These are phyloP conservation scores for Oedothorax gibbosus DNA, from an alignment of 1,140 invertebrate species.

Conservation along the genomic window DNA sequence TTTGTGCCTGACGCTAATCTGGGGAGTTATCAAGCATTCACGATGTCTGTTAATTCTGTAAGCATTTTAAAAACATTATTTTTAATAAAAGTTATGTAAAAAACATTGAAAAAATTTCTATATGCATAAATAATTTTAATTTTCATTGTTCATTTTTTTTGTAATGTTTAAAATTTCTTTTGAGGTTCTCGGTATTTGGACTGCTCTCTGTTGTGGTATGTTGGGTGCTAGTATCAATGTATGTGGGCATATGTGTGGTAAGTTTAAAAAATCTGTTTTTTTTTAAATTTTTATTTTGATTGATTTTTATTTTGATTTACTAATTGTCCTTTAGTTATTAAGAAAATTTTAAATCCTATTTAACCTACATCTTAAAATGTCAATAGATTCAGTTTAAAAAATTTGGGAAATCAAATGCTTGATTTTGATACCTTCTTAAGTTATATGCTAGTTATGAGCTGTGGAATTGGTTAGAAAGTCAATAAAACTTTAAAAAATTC, in stretches of 20 bases:
- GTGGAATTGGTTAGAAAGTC: too few relatives aligned
- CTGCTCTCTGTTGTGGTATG: constrained; percentile 90
- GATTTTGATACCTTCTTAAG: background rate
- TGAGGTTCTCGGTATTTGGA: constrained; percentile 83
- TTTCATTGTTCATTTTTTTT: background rate
- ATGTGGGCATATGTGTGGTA: constrained; percentile 81
- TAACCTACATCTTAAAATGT: background rate
- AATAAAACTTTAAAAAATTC: too few relatives aligned
- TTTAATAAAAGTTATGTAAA: too few relatives aligned
- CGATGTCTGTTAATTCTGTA: constrained; percentile 85
- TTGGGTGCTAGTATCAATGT: constrained; percentile 86
- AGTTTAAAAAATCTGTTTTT: constrained; percentile 62
- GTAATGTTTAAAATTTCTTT: constrained; percentile 58
- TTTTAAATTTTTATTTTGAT: too few relatives aligned
- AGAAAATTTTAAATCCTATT: background rate
- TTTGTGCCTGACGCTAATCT: constrained; percentile 82
- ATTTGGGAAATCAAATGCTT: too few relatives aligned
- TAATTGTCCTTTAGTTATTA: background rate
- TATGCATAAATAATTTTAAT: background rate
- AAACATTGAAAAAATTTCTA: background rate
- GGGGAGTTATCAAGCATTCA: constrained; percentile 84
- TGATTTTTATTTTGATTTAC: too few relatives aligned
- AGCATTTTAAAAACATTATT: constrained; percentile 64
- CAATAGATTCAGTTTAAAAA: background rate
- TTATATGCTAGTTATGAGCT: too few relatives aligned